phyloP scores from a whole-genome alignment of 2,888 invertebrate genomes.

The Sinhomidia bicolor region DNA sequence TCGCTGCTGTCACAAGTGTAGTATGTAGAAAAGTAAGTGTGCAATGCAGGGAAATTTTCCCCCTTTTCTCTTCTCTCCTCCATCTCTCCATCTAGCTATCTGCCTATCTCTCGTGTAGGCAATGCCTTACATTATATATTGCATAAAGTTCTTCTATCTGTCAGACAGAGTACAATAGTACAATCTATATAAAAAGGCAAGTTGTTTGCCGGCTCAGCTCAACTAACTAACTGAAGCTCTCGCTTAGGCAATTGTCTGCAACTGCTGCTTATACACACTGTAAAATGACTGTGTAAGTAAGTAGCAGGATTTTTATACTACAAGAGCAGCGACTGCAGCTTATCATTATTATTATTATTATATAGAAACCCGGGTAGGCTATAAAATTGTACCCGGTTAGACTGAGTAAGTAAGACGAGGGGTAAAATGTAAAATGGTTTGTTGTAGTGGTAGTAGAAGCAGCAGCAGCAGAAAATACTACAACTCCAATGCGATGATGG shows the following conservation, averaged over 20 bases:
- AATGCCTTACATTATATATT: no score
- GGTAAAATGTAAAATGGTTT: constrained; percentile 27
- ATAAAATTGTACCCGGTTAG: not conserved
- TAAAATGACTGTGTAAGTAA: constrained; percentile 6
- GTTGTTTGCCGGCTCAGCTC: not conserved
- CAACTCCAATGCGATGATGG: constrained; percentile 7
- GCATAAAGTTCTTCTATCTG: not conserved
- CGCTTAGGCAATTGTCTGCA: constrained; percentile 6
- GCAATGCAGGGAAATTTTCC: not conserved
- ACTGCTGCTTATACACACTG: constrained; percentile 6
- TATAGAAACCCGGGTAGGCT: not conserved
- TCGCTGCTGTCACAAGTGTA: not conserved
- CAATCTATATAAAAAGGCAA: no score
- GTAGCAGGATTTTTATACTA: not conserved
- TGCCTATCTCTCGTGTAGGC: not conserved
- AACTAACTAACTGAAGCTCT: not conserved
- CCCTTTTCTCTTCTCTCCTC: constrained; percentile 44
- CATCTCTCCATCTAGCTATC: not conserved
- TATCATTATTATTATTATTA: not conserved
- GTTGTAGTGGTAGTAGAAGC: not conserved
- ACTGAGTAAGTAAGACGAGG: not conserved
- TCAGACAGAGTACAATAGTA: no score
- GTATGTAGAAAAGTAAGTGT: no score
- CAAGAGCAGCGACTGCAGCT: not conserved
- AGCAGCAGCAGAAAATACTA: not conserved